Evolutionary conservation across 2,888 invertebrate species (phyloP), one percentile per base, ranked within the genome.

Genomic region (Tachina lurida): DNA sequence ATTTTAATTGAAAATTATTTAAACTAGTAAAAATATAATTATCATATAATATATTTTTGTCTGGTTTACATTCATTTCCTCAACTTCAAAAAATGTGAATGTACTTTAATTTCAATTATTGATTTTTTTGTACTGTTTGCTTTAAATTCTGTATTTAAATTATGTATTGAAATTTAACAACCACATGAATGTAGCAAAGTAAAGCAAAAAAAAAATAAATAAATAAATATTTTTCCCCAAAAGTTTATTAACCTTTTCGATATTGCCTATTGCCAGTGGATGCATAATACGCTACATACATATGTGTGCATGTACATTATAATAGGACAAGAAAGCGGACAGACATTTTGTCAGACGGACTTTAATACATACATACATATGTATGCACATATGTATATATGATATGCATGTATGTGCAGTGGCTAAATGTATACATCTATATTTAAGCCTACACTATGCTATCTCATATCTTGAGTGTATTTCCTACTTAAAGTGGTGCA

Each of bases 171-270:
- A 60, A 62, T 12, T 41, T 70, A 54, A 68, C 15, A 49, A 74
- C 8, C 31, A 60, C 43, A 45, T 22, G 10, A 63, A 19, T n/a
- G 13, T 65, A 68, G 13, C 49, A 77, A 67, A 31, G 49, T 31
- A 31, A 39, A 60, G 31, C 31, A 65, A 54, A 31, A 15, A 47
- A 49, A 17, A 67, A 49, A 63, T 31, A 45, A 58, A 15, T 22
- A 3, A 2, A 22, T 15, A 17, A 54, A 56, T 49, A 70, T 74
- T 63, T 56, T 56, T 43, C 19, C 31, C 19, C 31, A 60, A 84
- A 76, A 80, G 84, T 84, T 84, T 84, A 77, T 76, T 80, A 80
- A 84, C 84, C 84, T 73, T 68, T 76, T 63, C 39, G 17, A 56
- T 62, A 70, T 76, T 80, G 60, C 41, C 58, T 80, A 80, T 84